Percentiles rank a stretch among this genome's conserved stretches.
Conservation (phyloP, 2,113 vertebrate genomes). For the Anser brachyrhynchus region DNA sequence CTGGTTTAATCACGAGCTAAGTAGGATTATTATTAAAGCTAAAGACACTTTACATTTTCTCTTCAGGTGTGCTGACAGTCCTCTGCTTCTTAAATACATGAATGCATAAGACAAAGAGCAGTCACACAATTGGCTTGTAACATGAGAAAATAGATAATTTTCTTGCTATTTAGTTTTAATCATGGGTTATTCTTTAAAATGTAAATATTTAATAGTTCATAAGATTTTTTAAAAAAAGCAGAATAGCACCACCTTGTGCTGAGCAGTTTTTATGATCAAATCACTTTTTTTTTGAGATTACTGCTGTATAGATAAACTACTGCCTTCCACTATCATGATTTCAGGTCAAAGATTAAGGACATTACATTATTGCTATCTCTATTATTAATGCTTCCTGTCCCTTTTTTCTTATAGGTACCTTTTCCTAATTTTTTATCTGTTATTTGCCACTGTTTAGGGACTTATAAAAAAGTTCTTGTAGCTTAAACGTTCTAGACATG, state of each 20-base stretch:
- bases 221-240: constrained; percentile 44
- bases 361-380: background rate
- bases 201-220: background rate
- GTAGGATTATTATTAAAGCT: background rate
- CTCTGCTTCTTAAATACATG: background rate
- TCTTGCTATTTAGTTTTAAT: background rate
- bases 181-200: background rate
- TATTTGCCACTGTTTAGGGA: background rate
- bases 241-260: constrained; percentile 77
- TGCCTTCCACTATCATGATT: fast-evolving
- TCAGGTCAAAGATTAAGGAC: background rate
- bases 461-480: background rate
- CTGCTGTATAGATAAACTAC: background rate
- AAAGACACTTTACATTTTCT: background rate
- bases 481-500: background rate
- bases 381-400: background rate
- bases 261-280: background rate
- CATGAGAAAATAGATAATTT: background rate
- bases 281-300: background rate
- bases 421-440: background rate
- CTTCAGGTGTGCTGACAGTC: background rate
- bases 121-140: background rate
- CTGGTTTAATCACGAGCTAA: background rate
- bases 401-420: background rate
- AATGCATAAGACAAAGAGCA: background rate